Evolutionary conservation across 2,113 vertebrate genomes (phyloP), one percentile per base, ranked within the genome.

Genomic region (Amphiprion percula): DNA sequence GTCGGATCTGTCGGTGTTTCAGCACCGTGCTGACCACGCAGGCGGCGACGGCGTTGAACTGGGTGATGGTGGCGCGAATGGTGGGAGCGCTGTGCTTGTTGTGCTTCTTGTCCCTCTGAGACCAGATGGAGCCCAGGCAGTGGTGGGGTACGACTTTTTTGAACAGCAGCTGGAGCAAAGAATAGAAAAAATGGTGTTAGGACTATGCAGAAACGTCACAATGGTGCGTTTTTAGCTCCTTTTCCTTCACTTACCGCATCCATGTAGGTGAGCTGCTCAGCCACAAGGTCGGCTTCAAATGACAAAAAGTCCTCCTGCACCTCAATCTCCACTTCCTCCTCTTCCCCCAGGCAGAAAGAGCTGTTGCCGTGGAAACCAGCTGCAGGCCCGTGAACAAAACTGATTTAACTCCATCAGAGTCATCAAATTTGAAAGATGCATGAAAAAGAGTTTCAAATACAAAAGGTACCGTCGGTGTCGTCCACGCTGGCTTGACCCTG

Each of bases 201-300:
- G 47, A 54, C 6, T 8, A 55, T 12, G 21, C 16, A 21, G 53
- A 63, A 67, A 68, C 47, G 62, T 54, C 1, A 0, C 24, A 47
- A 24, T 41, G 16, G 66, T 60, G 26, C 10, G 54, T 67, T 52
- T 83, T 46, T 47, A 5, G 19, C 30, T 65, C 19, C 6, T 68
- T 65, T 30, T 44, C 28, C 28, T 16, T 53, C 39, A 54, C 96
- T 63, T 91, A 99, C 97, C 1, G 98, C 97, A 19, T 99, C 98
- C 97, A 99, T 97, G 80, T 97, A 98, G 12, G 97, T 99, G 88
- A 99, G 89, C 91, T 99, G 98, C 85, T 98, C 97, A 0, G 98
- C 97, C 91, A 98, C 97, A 4, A 97, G 87, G 5, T 98, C 96
- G 1, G 96, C 93, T 0, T 94, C 88, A 47, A 99, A 98, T 39